Evolutionary conservation across 2,797 vertebrate genomes (phyloP).

Genomic region (Tokudaia muenninki): DNA sequence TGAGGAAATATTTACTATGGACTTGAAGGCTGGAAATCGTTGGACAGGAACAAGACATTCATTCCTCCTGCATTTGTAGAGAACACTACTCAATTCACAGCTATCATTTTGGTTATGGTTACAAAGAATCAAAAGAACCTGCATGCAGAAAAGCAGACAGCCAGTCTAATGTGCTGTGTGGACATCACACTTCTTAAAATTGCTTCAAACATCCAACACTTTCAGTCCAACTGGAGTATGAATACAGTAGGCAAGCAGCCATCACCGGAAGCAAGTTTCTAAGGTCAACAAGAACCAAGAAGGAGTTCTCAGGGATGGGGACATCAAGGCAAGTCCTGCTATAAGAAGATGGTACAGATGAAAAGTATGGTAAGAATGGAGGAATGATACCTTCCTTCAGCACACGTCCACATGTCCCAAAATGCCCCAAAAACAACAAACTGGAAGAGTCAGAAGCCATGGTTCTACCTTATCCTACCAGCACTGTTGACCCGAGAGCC

Average conservation of each 20-base stretch:
- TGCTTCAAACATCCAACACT: background rate
- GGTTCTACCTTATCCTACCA: fast-evolving
- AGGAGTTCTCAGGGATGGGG: background rate
- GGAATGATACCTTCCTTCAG: background rate
- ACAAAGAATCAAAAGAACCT: background rate
- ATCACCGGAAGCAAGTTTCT: fast-evolving
- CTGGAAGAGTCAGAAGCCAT: fast-evolving
- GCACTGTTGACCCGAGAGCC: fast-evolving
- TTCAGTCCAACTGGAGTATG: fast-evolving
- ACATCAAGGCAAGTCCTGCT: background rate
- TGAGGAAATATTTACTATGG: fast-evolving
- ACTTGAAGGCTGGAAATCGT: background rate
- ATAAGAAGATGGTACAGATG: background rate
- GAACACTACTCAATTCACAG: background rate
- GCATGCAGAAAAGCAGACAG: background rate
- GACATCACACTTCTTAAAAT: background rate
- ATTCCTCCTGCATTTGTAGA: no score
- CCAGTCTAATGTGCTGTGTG: fast-evolving
- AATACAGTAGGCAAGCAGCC: fast-evolving
- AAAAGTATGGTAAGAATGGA: background rate
- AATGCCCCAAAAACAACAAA: background rate
- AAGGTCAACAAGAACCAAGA: background rate
- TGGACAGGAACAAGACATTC: fast-evolving
- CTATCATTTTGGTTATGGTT: background rate
- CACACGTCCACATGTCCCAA: background rate